Conservation (phyloP, 2,113 vertebrate genomes). For the Podiceps cristatus region DNA sequence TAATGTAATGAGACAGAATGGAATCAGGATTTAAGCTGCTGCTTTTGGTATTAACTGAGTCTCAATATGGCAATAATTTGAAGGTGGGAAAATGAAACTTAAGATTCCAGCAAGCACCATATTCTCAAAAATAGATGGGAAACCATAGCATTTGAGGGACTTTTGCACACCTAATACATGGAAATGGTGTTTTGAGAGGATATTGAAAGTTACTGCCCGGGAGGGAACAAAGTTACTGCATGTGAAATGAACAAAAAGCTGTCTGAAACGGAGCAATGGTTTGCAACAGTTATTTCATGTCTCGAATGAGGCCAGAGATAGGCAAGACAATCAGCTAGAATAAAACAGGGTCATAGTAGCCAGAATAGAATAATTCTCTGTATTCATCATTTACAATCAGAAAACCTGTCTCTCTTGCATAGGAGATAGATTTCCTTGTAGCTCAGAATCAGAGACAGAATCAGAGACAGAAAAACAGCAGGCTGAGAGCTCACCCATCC, state of each 20-base stretch:
- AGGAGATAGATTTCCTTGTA: background rate
- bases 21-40: conserved; percentile 5
- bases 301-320: background rate
- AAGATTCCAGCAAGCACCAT: background rate
- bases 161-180: background rate
- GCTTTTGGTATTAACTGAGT: background rate
- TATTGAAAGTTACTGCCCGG: background rate
- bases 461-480: background rate
- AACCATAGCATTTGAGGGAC: background rate
- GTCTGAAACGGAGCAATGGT: background rate
- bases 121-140: background rate
- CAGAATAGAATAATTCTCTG: background rate
- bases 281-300: background rate
- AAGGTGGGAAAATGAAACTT: conserved; percentile 17
- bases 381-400: background rate
- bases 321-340: background rate
- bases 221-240: background rate
- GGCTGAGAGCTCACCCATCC: background rate
- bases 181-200: background rate
- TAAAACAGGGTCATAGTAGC: background rate
- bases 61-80: conserved; percentile 13
- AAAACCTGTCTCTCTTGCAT: fast-evolving
- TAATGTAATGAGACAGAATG: background rate
- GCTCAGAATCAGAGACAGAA: background rate
- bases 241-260: background rate